Base-by-base conservation (phyloP, 2,888 invertebrate genomes). In the Acanthosoma haemorrhoidale region DNA sequence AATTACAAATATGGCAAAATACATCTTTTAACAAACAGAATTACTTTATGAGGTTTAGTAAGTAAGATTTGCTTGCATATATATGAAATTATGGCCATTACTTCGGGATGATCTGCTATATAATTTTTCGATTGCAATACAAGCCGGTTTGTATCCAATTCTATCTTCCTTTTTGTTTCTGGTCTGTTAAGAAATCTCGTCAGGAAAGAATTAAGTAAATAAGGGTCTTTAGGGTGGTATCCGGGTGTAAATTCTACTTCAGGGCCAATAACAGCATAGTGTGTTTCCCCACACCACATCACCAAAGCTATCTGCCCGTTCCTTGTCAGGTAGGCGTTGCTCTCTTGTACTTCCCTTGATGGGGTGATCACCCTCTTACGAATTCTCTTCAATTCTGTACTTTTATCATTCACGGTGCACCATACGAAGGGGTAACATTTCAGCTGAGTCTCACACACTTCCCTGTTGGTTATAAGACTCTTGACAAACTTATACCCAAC, bases 41-140 rank as follows among this genome's bases (percentile, higher is more conserved):
- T 21, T 3, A 67, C 67, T 13, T 67, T 67, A 34, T 67, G 67
- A 9, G 67, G 67, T 67, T 67, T 67, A 8, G 32, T 29, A 0
- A 67, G 6, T n/a, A 67, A 43, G 36, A 67, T 31, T 16, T 51
- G 29, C 21, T 67, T 67, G 34, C 34, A 51, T 25, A 67, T 67
- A n/a, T 18, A 57, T 1, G 43, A 57, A 15, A 67, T 25, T n/a
- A 67, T 57, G 2, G 43, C 29, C 16, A 43, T 32, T 15, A 57
- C 51, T 18, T 67, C 67, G 0, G 67, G 67, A 34, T 67, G 67
- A 21, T 67, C 67, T 5, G 57, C 51, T 6, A 67, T 21, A n/a
- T 67, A 67, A n/a, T 41, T 18, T 15, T 9, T 51, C 6, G 41
- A 36, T 11, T 32, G 32, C 21, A 57, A 0, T 1, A 57, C 8